A percentile compares a stretch with the other conserved stretches of the same genome.
Conservation (phyloP, 2,797 vertebrate genomes). For the Meriones psammophilus region DNA sequence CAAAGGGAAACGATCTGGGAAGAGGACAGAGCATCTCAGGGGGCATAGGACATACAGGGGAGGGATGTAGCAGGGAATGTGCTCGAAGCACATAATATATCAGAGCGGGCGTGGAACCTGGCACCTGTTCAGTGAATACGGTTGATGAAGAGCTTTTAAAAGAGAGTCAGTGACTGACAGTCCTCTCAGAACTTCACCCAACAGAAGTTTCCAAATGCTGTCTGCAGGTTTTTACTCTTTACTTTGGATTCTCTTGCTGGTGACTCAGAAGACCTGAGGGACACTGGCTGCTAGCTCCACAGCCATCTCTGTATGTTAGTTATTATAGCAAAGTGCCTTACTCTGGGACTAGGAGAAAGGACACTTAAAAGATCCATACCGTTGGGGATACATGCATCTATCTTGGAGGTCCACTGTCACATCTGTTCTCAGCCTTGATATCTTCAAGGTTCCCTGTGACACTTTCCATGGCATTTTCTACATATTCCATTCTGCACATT, state of each 20-base stretch:
- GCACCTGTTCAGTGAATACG: background rate
- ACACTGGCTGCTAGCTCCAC: background rate
- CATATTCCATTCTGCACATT: background rate
- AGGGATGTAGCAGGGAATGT: background rate
- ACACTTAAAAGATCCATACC: fast-evolving
- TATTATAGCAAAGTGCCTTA: background rate
- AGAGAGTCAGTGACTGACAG: background rate
- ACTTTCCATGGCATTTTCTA: fast-evolving
- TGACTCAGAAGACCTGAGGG: background rate
- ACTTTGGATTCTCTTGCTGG: background rate
- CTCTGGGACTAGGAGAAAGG: too few species aligned
- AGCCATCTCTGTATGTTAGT: background rate
- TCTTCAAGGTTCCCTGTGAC: background rate
- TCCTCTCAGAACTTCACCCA: background rate
- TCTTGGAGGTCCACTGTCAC: too few species aligned
- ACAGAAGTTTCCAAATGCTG: background rate
- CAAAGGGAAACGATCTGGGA: background rate
- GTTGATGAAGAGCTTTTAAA: background rate
- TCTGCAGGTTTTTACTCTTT: background rate
- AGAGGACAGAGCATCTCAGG: background rate
- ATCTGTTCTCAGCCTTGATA: fast-evolving
- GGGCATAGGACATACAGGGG: background rate
- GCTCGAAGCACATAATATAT: background rate
- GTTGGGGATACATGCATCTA: background rate
- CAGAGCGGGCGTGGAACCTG: background rate